A percentile compares a stretch with the other conserved stretches of the same genome.
Conservation (phyloP, 2,797 vertebrate genomes). For the Pyrocephalus nanus region DNA sequence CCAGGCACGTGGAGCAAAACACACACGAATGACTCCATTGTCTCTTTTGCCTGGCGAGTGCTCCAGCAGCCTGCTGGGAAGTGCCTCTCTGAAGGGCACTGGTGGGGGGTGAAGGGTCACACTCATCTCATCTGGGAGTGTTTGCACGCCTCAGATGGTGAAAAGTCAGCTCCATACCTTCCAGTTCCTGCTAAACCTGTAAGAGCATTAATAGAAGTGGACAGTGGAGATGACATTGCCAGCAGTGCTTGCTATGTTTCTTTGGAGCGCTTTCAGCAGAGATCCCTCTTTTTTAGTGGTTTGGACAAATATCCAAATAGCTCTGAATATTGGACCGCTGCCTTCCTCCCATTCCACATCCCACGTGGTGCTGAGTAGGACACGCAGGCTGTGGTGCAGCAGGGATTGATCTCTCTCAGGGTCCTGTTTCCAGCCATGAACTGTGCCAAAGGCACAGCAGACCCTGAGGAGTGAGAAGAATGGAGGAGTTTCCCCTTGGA, state of each 20-base stretch:
- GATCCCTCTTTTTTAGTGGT: background rate
- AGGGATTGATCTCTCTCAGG: background rate
- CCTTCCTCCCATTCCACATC: background rate
- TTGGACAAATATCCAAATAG: background rate
- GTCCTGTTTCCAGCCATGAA: background rate
- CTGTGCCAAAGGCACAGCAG: background rate
- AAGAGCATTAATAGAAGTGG: background rate
- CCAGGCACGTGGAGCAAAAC: background rate
- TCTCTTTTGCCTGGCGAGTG: background rate
- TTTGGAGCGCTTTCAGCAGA: background rate
- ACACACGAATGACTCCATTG: background rate
- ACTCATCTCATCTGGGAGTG: fast-evolving
- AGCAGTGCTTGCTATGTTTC: background rate
- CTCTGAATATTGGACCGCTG: background rate
- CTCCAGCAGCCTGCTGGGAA: background rate
- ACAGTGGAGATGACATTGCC: background rate
- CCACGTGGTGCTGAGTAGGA: background rate
- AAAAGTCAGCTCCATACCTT: background rate
- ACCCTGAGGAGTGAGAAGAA: background rate
- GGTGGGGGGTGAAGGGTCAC: fast-evolving
- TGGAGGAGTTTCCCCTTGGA: background rate
- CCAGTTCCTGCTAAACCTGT: background rate
- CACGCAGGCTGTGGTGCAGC: background rate
- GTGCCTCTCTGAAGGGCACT: fast-evolving
- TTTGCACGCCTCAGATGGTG: fast-evolving